Base-by-base conservation (phyloP, 2,113 vertebrate species). In the Dinomys branickii region DNA sequence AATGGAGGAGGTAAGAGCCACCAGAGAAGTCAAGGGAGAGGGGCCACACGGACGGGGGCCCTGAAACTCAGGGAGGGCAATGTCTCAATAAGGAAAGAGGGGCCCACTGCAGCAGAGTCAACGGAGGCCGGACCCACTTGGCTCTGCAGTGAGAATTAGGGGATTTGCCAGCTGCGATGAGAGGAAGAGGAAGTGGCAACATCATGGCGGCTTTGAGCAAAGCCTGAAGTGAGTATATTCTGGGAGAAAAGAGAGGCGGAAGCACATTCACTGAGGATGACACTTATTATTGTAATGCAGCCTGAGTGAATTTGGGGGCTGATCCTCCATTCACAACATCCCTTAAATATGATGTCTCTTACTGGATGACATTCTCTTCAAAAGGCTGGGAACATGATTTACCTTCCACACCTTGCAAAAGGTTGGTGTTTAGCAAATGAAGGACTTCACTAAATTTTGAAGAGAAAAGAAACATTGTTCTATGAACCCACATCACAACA, bases 101-200 rank as follows among this genome's bases (percentile, higher is more conserved):
- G 35, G 17, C 6, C 1, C 26, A 5, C 24, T 7, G 14, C 19
- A 4, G 28, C 83, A 19, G 59, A 44, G 12, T 26, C 0, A 1
- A 20, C 78, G 0, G 12, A 41, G 9, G 30, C 1, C 22, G 19
- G 14, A 54, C 1, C 38, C 7, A 1, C 7, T 1, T 2, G 38
- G 59, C 3, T n/a, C 5, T 38, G 26, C 35, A 8, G 6, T 12
- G 24, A 71, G 50, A 59, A 3, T 7, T 24, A 3, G 0, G 6
- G 33, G 16, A 19, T 5, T 30, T 24, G 83, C 78, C 41, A 56
- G 78, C 56, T 11, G 10, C 0, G 2, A 1, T 1, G 22, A 30
- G 63, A 22, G 65, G 1, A 12, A 2, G 0, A 28, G 50, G 50
- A 13, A 77, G 52, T n/a, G 2, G 7, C 7, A 3, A 7, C 41